phyloP scores from a whole-genome alignment of 2,113 vertebrate species.

The Aleadryas rufinucha region DNA sequence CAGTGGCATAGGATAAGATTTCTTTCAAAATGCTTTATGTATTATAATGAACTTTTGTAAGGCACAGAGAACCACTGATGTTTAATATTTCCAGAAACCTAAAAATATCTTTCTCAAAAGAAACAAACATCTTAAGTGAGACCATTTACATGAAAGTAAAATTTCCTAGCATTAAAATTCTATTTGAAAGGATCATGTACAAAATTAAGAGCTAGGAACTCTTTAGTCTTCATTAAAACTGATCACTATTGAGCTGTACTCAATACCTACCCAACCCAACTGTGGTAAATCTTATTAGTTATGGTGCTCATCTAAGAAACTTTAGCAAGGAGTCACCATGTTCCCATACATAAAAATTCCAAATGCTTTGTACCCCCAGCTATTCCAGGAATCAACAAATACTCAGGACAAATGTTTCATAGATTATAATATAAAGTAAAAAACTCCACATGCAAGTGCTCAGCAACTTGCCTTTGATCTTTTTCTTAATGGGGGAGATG shows the following conservation, averaged over 20 bases:
- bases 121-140: background rate
- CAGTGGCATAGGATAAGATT: background rate
- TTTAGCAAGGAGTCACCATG: background rate
- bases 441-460: background rate
- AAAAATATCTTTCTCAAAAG: background rate
- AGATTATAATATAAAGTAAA: background rate
- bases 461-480: background rate
- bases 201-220: constrained; percentile 7
- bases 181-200: background rate
- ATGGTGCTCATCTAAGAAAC: background rate
- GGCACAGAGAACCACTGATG: background rate
- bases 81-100: background rate
- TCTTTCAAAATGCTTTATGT: constrained; percentile 6
- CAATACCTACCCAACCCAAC: background rate
- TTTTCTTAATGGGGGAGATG: background rate
- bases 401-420: background rate
- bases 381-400: background rate
- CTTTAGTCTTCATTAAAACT: constrained; percentile 17
- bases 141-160: background rate
- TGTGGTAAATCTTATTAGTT: background rate
- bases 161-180: background rate
- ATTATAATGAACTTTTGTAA: background rate
- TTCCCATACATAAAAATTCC: background rate
- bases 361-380: background rate
- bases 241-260: background rate